phyloP scores from a whole-genome alignment of 1,140 invertebrate genomes.

The Drosophila insularis region DNA sequence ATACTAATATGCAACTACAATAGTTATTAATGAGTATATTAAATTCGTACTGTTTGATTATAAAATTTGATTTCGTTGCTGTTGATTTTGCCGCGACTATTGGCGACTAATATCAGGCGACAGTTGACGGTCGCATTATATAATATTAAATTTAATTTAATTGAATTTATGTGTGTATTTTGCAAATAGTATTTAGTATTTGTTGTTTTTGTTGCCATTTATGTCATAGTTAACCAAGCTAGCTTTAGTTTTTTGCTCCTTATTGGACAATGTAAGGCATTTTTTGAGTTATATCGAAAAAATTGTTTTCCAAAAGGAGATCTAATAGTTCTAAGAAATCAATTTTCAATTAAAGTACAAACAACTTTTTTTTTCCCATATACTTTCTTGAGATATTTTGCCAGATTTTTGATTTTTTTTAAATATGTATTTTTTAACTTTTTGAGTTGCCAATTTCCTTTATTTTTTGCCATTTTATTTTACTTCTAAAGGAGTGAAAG shows the following conservation, averaged over 20 bases:
- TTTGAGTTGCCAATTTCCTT: background rate
- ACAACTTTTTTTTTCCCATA: too few species aligned
- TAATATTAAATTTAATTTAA: conserved; percentile 67
- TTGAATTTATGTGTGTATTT: conserved; percentile 44
- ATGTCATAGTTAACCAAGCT: background rate
- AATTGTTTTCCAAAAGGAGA: too few species aligned
- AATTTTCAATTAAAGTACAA: too few species aligned
- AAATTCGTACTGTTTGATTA: too few species aligned
- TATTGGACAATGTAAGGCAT: conserved; percentile 36
- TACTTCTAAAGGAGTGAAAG: background rate
- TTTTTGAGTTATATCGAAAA: conserved; percentile 15
- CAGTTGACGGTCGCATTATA: conserved; percentile 49
- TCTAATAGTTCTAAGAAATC: too few species aligned
- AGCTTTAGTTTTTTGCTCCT: conserved; percentile 4
- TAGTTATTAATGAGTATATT: too few species aligned
- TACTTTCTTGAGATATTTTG: background rate
- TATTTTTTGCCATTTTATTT: conserved; percentile 4
- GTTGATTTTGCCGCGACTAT: too few species aligned
- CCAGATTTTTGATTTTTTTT: background rate
- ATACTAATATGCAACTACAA: too few species aligned
- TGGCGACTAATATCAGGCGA: conserved; percentile 40
- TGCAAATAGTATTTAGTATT: conserved; percentile 29
- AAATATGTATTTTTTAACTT: background rate
- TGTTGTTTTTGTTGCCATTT: background rate
- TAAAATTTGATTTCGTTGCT: too few species aligned